phyloP scores from a whole-genome alignment of 1,140 invertebrate genomes.

The Drosophila albomicans region DNA sequence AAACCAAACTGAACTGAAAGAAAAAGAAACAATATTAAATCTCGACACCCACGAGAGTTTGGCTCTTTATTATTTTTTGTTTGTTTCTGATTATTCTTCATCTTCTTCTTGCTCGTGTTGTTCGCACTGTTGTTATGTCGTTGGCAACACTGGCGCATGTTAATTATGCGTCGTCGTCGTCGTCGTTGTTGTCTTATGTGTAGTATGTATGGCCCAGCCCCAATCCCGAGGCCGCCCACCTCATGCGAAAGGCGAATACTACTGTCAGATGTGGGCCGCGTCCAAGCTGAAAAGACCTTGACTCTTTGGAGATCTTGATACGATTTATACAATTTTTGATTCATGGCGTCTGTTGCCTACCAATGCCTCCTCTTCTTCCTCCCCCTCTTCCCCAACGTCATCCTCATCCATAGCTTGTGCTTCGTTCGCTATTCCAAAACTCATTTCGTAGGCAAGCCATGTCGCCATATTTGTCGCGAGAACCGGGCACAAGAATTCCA shows the following conservation, averaged over 20 bases:
- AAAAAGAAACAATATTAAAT: conserved; percentile 38
- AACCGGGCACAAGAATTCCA: conserved; percentile 63
- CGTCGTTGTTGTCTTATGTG: conserved; percentile 15
- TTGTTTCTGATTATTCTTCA: conserved; percentile 18
- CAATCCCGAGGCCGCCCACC: conserved; percentile 1
- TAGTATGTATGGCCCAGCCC: conserved; percentile 5
- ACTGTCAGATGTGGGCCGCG: conserved; percentile 70
- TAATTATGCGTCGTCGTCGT: conserved; percentile 68
- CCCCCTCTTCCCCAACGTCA: too few species aligned
- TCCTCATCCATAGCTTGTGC: conserved; percentile 15
- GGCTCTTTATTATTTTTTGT: conserved; percentile 17
- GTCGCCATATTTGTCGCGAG: conserved; percentile 55
- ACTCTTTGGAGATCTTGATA: conserved; percentile 77
- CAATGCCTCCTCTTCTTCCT: background rate
- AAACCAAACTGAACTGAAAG: conserved; percentile 17
- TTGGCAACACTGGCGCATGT: conserved; percentile 77
- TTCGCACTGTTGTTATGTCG: conserved; percentile 49
- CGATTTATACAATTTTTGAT: conserved; percentile 81
- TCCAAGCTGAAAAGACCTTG: conserved; percentile 71
- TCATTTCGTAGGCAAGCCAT: conserved; percentile 73
- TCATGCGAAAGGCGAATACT: background rate
- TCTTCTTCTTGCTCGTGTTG: conserved; percentile 30
- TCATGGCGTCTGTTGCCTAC: conserved; percentile 59
- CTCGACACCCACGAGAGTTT: conserved; percentile 63
- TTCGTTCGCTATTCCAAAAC: conserved; percentile 32